Base-by-base conservation (phyloP, 2,113 vertebrate species). In the Piprites chloris region DNA sequence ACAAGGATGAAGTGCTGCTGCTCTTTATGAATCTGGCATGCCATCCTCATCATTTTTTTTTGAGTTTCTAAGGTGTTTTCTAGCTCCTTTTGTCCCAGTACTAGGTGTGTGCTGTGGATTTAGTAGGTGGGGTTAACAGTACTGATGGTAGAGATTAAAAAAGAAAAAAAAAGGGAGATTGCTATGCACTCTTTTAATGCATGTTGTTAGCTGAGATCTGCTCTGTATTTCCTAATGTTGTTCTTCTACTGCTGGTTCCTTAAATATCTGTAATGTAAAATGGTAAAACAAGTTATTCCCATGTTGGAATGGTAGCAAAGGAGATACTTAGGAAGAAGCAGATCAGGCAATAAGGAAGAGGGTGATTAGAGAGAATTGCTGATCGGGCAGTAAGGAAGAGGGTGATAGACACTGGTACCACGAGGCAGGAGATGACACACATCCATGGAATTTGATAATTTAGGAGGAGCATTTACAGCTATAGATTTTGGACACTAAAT, bases 41-140 rank as follows among this genome's bases (percentile, higher is more conserved):
- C 55, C 11, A 30, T 50, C n/a, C 55, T 32, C 26, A 35, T 92
- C 35, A 55, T 78, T 47, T 58, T 42, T 65, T 74, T n/a, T 56
- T 71, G 59, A 63, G 27, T 28, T 67, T 42, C 22, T 22, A 56
- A 69, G 28, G 37, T 44, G 56, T 87, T 89, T 87, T 90, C 56
- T 56, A 61, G 14, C 65, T 89, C 10, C 52, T 91, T 87, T 91
- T 75, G 32, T 86, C 59, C 35, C 61, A 35, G 33, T 56, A 35
- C 52, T 93, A 84, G 73, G 83, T 84, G 87, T 78, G 73, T 87
- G 62, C 80, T 89, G 73, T 90, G 73, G 89, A 75, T 92, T 95
- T 90, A 78, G 32, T 78, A 75, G 89, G 80, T 90, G 86, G 28
- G 7, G 86, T 90, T 93, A 73, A 39, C 58, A 83, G 55, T 73